These are phyloP conservation scores for Lagocephalus sceleratus DNA, from an alignment of 2,797 vertebrate species.

Conservation along the genomic window DNA sequence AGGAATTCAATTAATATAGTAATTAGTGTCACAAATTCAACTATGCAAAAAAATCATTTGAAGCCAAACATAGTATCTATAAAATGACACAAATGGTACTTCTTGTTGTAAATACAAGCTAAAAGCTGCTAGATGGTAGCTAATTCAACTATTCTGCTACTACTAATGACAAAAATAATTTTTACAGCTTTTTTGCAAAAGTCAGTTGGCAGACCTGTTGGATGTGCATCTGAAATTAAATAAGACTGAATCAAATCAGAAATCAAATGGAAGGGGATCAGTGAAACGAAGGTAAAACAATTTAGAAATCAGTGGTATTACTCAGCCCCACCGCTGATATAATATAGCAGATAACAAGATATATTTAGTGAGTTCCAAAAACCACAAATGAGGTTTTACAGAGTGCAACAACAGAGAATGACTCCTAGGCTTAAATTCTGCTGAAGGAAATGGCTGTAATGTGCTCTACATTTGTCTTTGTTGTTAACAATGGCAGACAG, in stretches of 20 bases:
- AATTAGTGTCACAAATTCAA: no score
- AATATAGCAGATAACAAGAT: constrained; percentile 13
- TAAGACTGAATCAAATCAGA: neutral
- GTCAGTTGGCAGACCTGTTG: neutral
- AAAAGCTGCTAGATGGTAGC: no score
- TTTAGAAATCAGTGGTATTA: no score
- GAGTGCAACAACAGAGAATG: constrained; percentile 31
- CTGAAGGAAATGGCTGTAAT: constrained; percentile 36
- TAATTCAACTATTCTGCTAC: no score
- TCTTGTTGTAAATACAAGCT: no score
- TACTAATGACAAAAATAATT: no score
- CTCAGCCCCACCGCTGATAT: constrained; percentile 5
- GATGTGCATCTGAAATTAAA: neutral
- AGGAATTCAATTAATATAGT: no score
- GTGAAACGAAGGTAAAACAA: no score
- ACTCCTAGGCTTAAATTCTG: constrained; percentile 40
- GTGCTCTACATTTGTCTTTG: constrained; percentile 53
- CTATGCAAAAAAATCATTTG: no score
- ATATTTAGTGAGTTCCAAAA: constrained; percentile 17
- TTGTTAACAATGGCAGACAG: constrained; percentile 62
- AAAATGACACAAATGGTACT: no score
- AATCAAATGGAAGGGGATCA: neutral
- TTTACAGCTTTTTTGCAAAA: no score
- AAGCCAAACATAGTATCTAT: no score
- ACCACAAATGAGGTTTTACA: constrained; percentile 21